Base-by-base conservation (phyloP, 2,113 vertebrate species). In the Odobenus rosmarus region DNA sequence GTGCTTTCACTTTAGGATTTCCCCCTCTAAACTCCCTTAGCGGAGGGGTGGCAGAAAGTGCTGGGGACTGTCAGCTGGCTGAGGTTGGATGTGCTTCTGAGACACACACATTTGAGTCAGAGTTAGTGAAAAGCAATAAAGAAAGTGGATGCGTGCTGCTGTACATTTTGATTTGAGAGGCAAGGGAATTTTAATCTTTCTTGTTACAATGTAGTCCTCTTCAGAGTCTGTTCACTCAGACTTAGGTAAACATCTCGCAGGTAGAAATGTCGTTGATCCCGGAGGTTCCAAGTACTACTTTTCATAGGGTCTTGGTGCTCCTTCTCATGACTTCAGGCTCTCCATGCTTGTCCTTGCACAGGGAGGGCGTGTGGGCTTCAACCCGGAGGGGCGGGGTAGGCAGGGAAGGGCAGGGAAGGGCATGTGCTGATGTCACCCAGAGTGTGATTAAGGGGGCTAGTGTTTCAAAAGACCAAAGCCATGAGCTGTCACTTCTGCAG, bases 41-140 rank as follows among this genome's bases (percentile, higher is more conserved):
- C 21, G 14, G 31, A 49, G 62, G 16, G 19, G 18, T 51, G 69
- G 62, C 23, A 39, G 69, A 71, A 16, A 12, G 57, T 24, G 51
- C 1, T 0, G 2, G 39, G n/a, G n/a, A 62, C 33, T 95, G 61
- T 84, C 36, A 89, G 55, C 57, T 3, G 21, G 15, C n/a, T 18
- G 31, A 74, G 33, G 39, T 85, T 83, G 67, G 39, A 12, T 76
- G 16, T 46, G 64, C 64, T 82, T 88, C 23, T 55, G 49, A 62
- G 36, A 49, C 9, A 81, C 85, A 95, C 61, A 86, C 87, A 88
- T 88, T 53, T 72, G 77, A 88, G 93, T 76, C 76, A 76, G 31
- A 81, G 71, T 77, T 95, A 59, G 82, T 82, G 36, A 83, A 49
- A 81, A 82, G 72, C 49, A 92, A 5, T n/a, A 39, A 67, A 88